phyloP scores from a whole-genome alignment of 2,113 vertebrate genomes.

The Pseudorhombus dupliciocellatus region DNA sequence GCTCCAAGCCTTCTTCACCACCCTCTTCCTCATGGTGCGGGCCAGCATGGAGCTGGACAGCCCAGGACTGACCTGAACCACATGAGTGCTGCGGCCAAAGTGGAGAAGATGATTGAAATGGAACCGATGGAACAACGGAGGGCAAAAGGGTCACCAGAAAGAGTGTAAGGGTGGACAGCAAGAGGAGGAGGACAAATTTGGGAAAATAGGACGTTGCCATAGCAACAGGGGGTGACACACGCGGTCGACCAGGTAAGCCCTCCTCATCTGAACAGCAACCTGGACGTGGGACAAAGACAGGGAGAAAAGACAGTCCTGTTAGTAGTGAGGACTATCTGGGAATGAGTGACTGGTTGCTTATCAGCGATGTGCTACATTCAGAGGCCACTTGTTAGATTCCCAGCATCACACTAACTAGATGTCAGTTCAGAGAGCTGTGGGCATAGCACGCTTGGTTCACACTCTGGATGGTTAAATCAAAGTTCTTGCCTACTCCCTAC shows the following conservation, averaged over 20 bases:
- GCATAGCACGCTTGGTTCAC: neutral
- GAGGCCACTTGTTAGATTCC: slow-evolving; percentile 25
- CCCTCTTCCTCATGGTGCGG: slow-evolving; percentile 55
- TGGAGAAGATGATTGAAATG: neutral
- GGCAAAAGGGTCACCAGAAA: slow-evolving; percentile 63
- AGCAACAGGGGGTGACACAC: slow-evolving; percentile 48
- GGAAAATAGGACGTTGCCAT: slow-evolving; percentile 70
- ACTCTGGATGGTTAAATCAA: neutral
- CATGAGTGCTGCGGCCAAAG: slow-evolving; percentile 59
- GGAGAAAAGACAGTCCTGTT: slow-evolving; percentile 10
- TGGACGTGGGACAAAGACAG: slow-evolving; percentile 39
- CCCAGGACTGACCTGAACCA: slow-evolving; percentile 84
- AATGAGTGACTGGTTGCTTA: slow-evolving; percentile 20
- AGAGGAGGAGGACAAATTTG: slow-evolving; percentile 59
- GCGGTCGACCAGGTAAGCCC: slow-evolving; percentile 35
- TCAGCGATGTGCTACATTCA: slow-evolving; percentile 43
- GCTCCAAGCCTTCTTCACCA: slow-evolving; percentile 59
- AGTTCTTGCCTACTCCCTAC: neutral
- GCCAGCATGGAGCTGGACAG: slow-evolving; percentile 79
- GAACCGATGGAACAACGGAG: slow-evolving; percentile 18
- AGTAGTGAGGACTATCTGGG: slow-evolving; percentile 22
- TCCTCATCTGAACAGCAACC: slow-evolving; percentile 77
- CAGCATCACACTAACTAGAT: slow-evolving; percentile 12
- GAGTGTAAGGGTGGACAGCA: slow-evolving; percentile 46
- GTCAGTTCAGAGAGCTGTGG: slow-evolving; percentile 1